Base-by-base conservation (phyloP, 2,113 vertebrate genomes). In the Sceloporus tristichus region DNA sequence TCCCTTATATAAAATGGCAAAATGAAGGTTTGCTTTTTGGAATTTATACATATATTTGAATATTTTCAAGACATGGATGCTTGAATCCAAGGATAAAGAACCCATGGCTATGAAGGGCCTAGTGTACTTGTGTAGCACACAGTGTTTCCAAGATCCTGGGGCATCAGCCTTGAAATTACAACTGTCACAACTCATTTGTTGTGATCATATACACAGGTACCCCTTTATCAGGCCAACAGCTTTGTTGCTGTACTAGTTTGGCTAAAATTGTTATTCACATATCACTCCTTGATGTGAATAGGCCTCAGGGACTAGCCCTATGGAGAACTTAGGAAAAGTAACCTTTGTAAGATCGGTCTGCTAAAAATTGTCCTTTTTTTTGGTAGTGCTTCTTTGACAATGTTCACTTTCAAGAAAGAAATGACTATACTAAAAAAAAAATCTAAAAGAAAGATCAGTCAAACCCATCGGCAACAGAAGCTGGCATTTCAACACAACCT, bases 401-500 rank as follows among this genome's bases (percentile, higher is more conserved):
- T 74, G 71, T 34, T n/a, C 29, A 34, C 3, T 38, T 14, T 74
- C n/a, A 74, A 13, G 14, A 74, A 74, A 74, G 71, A 14, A 34
- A 7, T 87, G 1, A 79, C 85, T 21, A 0, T 70, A 3, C 40
- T 48, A 48, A 48, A 48, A 48, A 48, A 48, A 7, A 38, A 87
- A 90, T 83, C 19, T 40, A 42, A 71, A 16, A 86, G 40, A 66
- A 83, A 11, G 0, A 85, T n/a, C 38, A 88, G 18, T 40, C 25
- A 84, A 62, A 85, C 40, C 21, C 68, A 29, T 66, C 14, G 29
- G 4, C 54, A 85, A 86, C 56, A 78, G 75, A n/a, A 84, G 84
- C 9, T 74, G 65, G 9, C 6, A 65, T 66, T 4, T 21, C 9
- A 18, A 34, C 21, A 48, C 84, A 82, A 14, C 42, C 3, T 74